Conservation (phyloP, 2,797 vertebrate genomes). For the Eupleurogrammus muticus region DNA sequence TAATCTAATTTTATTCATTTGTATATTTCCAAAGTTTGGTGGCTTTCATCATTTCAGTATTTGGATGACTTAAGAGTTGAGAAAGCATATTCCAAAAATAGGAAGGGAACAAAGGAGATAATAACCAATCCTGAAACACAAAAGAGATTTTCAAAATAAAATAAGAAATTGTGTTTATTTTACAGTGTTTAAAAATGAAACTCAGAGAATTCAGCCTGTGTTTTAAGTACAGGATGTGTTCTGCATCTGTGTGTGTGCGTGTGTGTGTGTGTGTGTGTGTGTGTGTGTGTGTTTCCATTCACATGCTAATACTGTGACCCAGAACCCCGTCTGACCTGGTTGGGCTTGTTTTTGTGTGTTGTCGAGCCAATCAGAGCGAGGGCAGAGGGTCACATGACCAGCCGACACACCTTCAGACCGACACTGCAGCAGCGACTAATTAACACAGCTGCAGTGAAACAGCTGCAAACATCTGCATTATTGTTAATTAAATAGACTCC, state of each 20-base stretch:
- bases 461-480: constrained; percentile 14
- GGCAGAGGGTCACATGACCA: constrained; percentile 15
- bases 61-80: too few species aligned
- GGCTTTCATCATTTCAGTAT: neutral
- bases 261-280: neutral
- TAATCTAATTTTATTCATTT: neutral
- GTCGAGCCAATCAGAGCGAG: constrained; percentile 18
- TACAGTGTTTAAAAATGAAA: too few species aligned
- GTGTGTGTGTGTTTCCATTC: constrained; percentile 27
- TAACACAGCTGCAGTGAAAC: neutral
- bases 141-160: too few species aligned
- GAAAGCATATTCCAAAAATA: too few species aligned
- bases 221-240: neutral
- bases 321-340: constrained; percentile 55
- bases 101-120: too few species aligned
- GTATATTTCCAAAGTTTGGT: neutral
- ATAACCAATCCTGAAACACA: too few species aligned
- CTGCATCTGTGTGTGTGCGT: neutral
- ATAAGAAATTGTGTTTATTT: too few species aligned
- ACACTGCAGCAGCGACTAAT: constrained; percentile 38
- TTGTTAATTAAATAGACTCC: neutral
- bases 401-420: neutral
- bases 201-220: too few species aligned
- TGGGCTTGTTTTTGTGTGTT: constrained; percentile 36
- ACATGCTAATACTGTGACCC: constrained; percentile 56